These are phyloP conservation scores for Molothrus aeneus DNA, from an alignment of 2,797 vertebrate species.

Conservation along the genomic window DNA sequence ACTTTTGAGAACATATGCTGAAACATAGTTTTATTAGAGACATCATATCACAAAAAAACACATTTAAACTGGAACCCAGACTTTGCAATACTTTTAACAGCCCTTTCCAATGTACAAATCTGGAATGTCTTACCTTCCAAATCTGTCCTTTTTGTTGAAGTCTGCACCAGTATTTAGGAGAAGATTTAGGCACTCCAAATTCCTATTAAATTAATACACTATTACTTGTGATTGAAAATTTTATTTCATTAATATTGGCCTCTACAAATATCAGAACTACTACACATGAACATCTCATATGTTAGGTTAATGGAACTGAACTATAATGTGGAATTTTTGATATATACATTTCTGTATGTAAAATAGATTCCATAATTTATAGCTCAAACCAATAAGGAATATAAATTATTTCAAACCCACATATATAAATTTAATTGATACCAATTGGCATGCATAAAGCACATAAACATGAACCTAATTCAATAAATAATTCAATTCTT, in stretches of 20 bases:
- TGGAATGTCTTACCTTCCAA: slow-evolving; percentile 86
- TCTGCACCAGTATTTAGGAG: slow-evolving; percentile 95
- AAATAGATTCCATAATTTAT: background rate
- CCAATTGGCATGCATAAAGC: background rate
- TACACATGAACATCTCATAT: background rate
- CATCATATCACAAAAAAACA: background rate
- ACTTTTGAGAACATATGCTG: background rate
- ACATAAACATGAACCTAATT: background rate
- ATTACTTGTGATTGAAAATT: slow-evolving; percentile 8
- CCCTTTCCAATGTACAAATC: background rate
- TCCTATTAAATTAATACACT: slow-evolving; percentile 79
- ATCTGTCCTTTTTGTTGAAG: slow-evolving; percentile 96
- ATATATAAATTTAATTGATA: background rate
- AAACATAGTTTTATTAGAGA: background rate
- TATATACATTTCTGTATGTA: background rate
- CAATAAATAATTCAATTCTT: background rate
- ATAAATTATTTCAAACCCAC: background rate
- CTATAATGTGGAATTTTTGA: background rate
- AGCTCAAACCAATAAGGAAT: background rate
- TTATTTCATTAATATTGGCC: background rate
- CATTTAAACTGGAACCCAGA: background rate
- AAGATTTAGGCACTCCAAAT: slow-evolving; percentile 98
- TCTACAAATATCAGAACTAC: background rate
- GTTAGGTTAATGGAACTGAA: background rate
- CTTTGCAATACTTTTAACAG: background rate